phyloP scores from a whole-genome alignment of 2,797 vertebrate species.

The Streptopelia turtur region DNA sequence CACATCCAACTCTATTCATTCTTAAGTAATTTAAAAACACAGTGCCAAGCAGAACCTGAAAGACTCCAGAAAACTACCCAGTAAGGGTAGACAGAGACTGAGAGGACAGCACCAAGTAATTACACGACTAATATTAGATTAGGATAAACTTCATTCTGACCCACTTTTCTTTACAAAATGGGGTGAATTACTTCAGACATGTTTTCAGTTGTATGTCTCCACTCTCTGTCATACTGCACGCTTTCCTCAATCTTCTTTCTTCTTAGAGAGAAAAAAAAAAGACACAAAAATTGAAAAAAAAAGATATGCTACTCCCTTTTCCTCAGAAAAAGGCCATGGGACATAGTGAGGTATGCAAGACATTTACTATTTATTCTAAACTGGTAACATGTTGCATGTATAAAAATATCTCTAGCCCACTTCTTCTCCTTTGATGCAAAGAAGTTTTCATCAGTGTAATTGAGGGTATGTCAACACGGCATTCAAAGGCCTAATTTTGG shows the following conservation, averaged over 20 bases:
- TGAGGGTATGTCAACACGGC: neutral
- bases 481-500: neutral
- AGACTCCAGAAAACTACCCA: neutral
- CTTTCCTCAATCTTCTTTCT: neutral
- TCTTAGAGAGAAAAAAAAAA: neutral
- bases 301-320: neutral
- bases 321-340: neutral
- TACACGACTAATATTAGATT: neutral
- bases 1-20: neutral
- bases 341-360: neutral
- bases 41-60: neutral
- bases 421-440: neutral
- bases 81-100: neutral
- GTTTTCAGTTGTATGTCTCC: neutral
- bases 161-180: neutral
- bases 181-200: neutral
- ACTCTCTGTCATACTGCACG: neutral
- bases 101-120: neutral
- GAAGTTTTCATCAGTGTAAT: neutral
- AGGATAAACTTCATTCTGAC: neutral
- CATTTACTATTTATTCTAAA: neutral
- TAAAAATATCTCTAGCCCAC: neutral
- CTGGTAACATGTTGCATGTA: neutral
- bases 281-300: neutral
- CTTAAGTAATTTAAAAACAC: neutral